Conservation (phyloP, 2,888 invertebrate species). For the Caenorhabditis sp. region DNA sequence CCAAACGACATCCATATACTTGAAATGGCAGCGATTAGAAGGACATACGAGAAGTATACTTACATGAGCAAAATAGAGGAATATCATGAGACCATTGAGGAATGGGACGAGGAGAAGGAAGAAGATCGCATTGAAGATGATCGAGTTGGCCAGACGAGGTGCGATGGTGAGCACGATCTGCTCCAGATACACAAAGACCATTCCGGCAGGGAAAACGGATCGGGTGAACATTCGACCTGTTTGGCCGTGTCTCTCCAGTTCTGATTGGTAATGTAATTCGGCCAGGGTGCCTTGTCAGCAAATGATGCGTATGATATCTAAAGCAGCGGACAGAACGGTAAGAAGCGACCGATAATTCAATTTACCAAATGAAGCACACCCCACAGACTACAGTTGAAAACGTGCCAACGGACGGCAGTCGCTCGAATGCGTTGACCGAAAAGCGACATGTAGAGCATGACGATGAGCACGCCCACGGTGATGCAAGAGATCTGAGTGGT, state of each 20-base stretch:
- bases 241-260: slow-evolving; percentile 51
- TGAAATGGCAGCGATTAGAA: slow-evolving; percentile 3
- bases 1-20: slow-evolving; percentile 63
- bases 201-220: slow-evolving; percentile 66
- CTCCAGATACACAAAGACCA: slow-evolving; percentile 65
- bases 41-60: background rate
- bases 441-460: slow-evolving; percentile 62
- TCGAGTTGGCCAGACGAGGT: slow-evolving; percentile 55
- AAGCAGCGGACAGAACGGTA: too few relatives aligned
- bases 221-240: slow-evolving; percentile 65
- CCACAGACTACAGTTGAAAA: slow-evolving; percentile 64
- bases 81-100: slow-evolving; percentile 59
- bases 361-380: slow-evolving; percentile 61
- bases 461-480: slow-evolving; percentile 57
- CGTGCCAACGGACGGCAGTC: slow-evolving; percentile 65
- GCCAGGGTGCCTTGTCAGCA: slow-evolving; percentile 64
- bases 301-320: slow-evolving; percentile 58
- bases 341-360: too few relatives aligned
- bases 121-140: slow-evolving; percentile 63
- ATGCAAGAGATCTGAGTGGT: slow-evolving; percentile 54
- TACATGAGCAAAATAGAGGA: slow-evolving; percentile 59
- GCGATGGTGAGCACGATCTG: slow-evolving; percentile 58
- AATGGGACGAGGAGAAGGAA: slow-evolving; percentile 56
- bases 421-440: slow-evolving; percentile 58
- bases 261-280: slow-evolving; percentile 60